These are phyloP conservation scores for Argya squamiceps DNA, from an alignment of 2,797 vertebrate species.

Conservation along the genomic window DNA sequence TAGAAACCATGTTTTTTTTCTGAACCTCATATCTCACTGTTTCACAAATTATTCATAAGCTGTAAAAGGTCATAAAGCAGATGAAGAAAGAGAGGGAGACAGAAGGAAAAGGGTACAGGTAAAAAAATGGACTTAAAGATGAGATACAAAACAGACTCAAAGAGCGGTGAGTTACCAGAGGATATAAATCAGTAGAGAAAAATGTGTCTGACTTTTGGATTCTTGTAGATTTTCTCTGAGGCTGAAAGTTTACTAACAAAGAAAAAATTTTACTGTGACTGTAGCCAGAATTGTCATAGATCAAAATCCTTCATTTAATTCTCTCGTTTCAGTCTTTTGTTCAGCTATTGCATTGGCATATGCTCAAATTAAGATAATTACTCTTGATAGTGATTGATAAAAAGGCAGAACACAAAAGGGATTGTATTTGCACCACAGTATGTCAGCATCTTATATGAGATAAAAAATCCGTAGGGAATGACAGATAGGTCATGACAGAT, in stretches of 20 bases:
- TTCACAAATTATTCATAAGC: constrained; percentile 63
- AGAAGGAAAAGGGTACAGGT: constrained; percentile 30
- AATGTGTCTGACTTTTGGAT: constrained; percentile 14
- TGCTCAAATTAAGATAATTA: neutral
- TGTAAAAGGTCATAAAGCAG: constrained; percentile 46
- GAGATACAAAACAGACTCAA: constrained; percentile 6
- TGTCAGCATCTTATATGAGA: neutral
- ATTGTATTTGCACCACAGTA: neutral
- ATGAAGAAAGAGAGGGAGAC: neutral
- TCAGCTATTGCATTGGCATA: neutral
- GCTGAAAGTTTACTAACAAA: neutral
- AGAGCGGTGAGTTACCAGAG: neutral
- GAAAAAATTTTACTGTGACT: neutral
- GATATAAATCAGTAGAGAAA: neutral
- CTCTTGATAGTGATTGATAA: neutral
- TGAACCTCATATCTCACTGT: constrained; percentile 19
- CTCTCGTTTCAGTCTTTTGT: neutral
- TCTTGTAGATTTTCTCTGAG: neutral
- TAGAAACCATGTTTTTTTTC: constrained; percentile 18
- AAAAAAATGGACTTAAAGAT: constrained; percentile 2
- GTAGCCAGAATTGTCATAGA: neutral
- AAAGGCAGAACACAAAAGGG: neutral
- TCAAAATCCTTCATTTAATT: neutral
- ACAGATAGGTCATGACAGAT: neutral
- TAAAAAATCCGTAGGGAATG: neutral